Percentiles rank a stretch among this genome's conserved stretches.
phyloP scores from a whole-genome alignment of 2,888 invertebrate species.

The Xestia sexstrigata region DNA sequence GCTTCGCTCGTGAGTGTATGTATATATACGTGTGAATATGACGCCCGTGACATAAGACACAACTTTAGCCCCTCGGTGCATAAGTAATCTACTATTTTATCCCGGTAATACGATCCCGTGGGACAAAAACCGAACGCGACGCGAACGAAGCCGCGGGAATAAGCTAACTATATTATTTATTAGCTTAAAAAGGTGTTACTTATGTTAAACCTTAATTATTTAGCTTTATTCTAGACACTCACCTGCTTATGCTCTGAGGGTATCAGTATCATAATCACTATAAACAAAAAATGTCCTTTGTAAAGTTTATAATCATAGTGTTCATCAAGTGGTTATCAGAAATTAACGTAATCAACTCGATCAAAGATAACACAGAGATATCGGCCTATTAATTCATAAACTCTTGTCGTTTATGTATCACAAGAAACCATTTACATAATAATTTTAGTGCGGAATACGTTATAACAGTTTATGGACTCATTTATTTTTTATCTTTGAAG shows the following conservation, averaged over 20 bases:
- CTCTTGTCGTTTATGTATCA: slow-evolving; percentile 39
- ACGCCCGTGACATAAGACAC: too few species aligned
- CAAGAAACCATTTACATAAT: slow-evolving; percentile 55
- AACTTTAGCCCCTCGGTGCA: too few species aligned
- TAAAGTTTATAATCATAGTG: slow-evolving; percentile 4
- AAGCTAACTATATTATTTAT: neutral
- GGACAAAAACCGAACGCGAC: neutral
- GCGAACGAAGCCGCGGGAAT: neutral
- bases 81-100: too few species aligned
- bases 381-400: slow-evolving; percentile 36
- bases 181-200: neutral
- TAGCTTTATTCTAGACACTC: neutral
- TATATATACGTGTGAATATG: too few species aligned
- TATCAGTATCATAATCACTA: neutral
- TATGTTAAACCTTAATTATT: neutral
- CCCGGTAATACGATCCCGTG: neutral
- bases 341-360: slow-evolving; percentile 38
- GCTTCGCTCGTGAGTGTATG: too few species aligned
- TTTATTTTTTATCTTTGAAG: neutral
- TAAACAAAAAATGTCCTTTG: neutral
- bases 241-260: neutral
- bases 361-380: slow-evolving; percentile 42
- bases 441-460: slow-evolving; percentile 14
- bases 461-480: slow-evolving; percentile 5
- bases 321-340: slow-evolving; percentile 6